phyloP scores from a whole-genome alignment of 2,113 vertebrate genomes.

The Mionectes macconnelli region DNA sequence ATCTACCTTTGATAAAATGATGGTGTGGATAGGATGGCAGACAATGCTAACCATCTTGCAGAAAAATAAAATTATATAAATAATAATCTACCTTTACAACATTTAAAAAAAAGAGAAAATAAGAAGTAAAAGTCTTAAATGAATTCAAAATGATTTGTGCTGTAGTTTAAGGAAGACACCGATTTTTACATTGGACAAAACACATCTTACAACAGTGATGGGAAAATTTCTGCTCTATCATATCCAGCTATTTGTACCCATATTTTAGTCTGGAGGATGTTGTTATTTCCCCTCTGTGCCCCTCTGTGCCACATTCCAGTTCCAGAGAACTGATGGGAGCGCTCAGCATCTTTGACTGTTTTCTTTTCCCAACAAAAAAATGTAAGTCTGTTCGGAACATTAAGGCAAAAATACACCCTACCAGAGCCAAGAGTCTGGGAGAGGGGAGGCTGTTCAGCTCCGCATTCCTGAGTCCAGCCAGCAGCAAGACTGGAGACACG shows the following conservation, averaged over 20 bases:
- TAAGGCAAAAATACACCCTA: neutral
- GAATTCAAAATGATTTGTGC: neutral
- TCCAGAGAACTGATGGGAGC: neutral
- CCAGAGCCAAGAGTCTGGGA: neutral
- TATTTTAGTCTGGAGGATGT: neutral
- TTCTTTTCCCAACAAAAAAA: neutral
- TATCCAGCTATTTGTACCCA: neutral
- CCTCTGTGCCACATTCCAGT: accelerated
- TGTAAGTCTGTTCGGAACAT: neutral
- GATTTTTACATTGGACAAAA: neutral
- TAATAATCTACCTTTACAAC: neutral
- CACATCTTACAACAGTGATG: neutral
- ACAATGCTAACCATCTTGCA: neutral
- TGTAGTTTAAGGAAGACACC: neutral
- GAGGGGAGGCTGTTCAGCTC: neutral
- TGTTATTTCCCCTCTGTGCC: neutral
- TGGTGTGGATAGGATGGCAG: neutral
- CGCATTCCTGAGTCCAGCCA: accelerated
- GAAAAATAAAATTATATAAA: neutral
- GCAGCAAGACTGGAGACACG: accelerated
- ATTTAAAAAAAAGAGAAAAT: neutral
- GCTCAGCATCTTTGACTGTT: neutral
- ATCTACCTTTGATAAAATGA: neutral
- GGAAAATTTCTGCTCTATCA: neutral
- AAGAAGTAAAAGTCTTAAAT: neutral